phyloP scores from a whole-genome alignment of 2,797 vertebrate species.

The Smutsia temminckii region DNA sequence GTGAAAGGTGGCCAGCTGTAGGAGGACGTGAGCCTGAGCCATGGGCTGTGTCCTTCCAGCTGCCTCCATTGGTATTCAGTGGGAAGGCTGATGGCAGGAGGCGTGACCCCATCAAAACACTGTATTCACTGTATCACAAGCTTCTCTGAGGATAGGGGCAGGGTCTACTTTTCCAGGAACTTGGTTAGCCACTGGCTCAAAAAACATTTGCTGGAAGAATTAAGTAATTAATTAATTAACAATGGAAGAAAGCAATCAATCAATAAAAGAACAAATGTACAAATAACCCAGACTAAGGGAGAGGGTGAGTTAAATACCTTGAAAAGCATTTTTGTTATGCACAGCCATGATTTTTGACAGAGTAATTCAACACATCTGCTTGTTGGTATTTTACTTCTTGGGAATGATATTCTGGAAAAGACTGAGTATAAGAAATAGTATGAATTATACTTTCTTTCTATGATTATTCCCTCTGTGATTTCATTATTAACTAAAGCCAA shows the following conservation, averaged over 20 bases:
- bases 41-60: background rate
- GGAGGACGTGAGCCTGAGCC: background rate
- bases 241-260: background rate
- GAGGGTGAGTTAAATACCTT: background rate
- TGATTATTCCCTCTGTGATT: constrained; percentile 41
- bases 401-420: constrained; percentile 55
- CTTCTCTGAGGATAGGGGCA: background rate
- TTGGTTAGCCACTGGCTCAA: background rate
- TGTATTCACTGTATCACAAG: background rate
- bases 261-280: background rate
- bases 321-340: constrained; percentile 55
- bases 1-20: background rate
- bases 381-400: constrained; percentile 41
- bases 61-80: background rate
- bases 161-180: background rate
- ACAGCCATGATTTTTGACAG: constrained; percentile 48
- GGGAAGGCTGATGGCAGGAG: background rate
- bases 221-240: background rate
- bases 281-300: background rate
- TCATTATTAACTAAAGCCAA: constrained; percentile 58
- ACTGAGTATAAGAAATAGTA: constrained; percentile 34
- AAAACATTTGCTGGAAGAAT: background rate
- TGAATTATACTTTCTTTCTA: constrained; percentile 48
- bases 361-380: constrained; percentile 56
- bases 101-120: background rate